Evolutionary conservation across 2,797 vertebrate species (phyloP).

Genomic region (Thalassophryne amazonica): DNA sequence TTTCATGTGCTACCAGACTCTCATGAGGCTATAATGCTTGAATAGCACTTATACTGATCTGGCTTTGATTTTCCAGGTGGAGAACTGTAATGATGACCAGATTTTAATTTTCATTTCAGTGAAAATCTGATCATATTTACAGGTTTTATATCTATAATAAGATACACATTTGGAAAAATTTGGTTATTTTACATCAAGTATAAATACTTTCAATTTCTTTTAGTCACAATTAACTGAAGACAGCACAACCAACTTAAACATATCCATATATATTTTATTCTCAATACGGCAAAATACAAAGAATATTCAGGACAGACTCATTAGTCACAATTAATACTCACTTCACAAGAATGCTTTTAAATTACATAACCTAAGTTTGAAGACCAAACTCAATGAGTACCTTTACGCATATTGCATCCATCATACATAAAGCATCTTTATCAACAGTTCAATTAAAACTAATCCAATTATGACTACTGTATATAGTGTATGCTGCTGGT

Average conservation of each 20-base stretch:
- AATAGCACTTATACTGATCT: no score
- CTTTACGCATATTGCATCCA: slow-evolving; percentile 85
- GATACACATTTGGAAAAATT: no score
- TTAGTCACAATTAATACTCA: slow-evolving; percentile 88
- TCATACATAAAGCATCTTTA: slow-evolving; percentile 79
- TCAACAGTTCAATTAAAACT: slow-evolving; percentile 77
- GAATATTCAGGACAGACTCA: slow-evolving; percentile 98
- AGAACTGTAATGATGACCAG: no score
- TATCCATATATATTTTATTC: slow-evolving; percentile 98
- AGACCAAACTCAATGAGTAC: slow-evolving; percentile 81
- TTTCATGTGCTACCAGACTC: no score
- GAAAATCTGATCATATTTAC: no score
- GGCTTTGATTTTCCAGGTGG: no score
- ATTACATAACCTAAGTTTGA: slow-evolving; percentile 83
- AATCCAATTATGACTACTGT: slow-evolving; percentile 75
- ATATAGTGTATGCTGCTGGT: slow-evolving; percentile 73
- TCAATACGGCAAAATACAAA: slow-evolving; percentile 99
- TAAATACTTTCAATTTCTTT: no score
- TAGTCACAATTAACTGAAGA: no score
- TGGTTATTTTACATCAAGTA: no score
- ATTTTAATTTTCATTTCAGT: no score
- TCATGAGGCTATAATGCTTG: no score
- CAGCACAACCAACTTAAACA: slow-evolving; percentile 52
- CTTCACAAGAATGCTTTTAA: slow-evolving; percentile 84
- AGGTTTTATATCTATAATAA: no score